Evolutionary conservation across 2,113 vertebrate species (phyloP).

Genomic region (Carettochelys insculpta): DNA sequence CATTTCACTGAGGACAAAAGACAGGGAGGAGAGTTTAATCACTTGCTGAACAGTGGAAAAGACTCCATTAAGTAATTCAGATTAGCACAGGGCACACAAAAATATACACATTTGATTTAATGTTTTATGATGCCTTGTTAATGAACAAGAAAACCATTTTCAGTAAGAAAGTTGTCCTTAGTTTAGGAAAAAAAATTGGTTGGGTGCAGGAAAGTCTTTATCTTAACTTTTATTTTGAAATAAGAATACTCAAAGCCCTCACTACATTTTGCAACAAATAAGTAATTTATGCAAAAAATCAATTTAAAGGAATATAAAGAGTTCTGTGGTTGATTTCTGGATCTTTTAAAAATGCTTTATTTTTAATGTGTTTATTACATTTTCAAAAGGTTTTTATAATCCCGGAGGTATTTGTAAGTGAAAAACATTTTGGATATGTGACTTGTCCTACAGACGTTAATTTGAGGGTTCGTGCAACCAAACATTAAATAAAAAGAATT

Average conservation of each 20-base stretch:
- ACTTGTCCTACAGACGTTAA: background rate
- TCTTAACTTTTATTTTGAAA: background rate
- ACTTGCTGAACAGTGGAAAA: background rate
- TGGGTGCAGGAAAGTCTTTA: background rate
- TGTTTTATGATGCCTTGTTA: background rate
- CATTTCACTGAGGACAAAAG: background rate
- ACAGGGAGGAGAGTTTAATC: background rate
- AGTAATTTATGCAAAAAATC: background rate
- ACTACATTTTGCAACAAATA: conserved; percentile 23
- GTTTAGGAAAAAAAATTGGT: background rate
- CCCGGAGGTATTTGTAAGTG: background rate
- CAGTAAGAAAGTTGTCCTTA: background rate
- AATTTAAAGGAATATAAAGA: background rate
- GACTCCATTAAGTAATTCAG: background rate
- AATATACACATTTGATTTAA: background rate
- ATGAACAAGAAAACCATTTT: background rate
- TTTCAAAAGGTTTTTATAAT: background rate
- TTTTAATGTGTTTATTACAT: background rate
- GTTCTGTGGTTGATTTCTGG: background rate
- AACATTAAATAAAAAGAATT: background rate
- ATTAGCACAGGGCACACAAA: background rate
- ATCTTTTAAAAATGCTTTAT: background rate
- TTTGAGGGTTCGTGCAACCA: background rate
- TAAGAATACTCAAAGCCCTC: conserved; percentile 9
- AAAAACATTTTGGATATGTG: background rate